Percentiles rank a stretch among this genome's conserved stretches.
These are phyloP conservation scores for Temnopleurus reevesii DNA, from an alignment of 53 echinoderm and acorn worm species.

Conservation along the genomic window DNA sequence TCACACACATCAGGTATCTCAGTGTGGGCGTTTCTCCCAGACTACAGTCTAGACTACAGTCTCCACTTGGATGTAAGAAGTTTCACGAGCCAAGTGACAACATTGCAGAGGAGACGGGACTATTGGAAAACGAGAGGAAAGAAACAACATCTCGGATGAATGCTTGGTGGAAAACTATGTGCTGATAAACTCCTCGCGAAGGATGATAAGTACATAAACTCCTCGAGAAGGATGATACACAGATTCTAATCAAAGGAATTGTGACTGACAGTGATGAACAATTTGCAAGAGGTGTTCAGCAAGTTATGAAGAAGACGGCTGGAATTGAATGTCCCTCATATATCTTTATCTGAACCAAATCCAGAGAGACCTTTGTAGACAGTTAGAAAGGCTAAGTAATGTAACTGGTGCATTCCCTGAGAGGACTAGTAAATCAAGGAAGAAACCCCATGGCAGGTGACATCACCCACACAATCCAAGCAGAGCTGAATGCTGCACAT, in stretches of 20 bases:
- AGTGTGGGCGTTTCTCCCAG: too few relatives aligned
- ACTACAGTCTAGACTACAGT: too few relatives aligned
- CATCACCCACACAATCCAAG: not conserved
- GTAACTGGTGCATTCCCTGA: not conserved
- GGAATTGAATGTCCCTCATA: not conserved
- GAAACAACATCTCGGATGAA: not conserved
- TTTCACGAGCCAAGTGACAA: too few relatives aligned
- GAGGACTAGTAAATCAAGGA: not conserved
- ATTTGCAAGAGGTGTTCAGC: not conserved
- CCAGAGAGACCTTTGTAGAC: not conserved
- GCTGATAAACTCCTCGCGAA: not conserved
- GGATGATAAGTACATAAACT: not conserved
- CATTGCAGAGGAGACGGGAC: too few relatives aligned
- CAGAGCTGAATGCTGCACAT: slow-evolving; percentile 1
- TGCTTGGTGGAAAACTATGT: too few relatives aligned
- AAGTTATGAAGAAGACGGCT: not conserved
- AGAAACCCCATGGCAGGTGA: not conserved
- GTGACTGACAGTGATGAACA: slow-evolving; percentile 5
- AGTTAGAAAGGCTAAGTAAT: not conserved
- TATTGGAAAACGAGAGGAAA: too few relatives aligned
- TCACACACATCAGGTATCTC: not conserved
- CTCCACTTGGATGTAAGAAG: too few relatives aligned
- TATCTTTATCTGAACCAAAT: not conserved
- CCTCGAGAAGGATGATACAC: not conserved
- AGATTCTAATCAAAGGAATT: not conserved